Evolutionary conservation across 2,888 invertebrate genomes (phyloP).

Genomic region (Callinectes sapidus): DNA sequence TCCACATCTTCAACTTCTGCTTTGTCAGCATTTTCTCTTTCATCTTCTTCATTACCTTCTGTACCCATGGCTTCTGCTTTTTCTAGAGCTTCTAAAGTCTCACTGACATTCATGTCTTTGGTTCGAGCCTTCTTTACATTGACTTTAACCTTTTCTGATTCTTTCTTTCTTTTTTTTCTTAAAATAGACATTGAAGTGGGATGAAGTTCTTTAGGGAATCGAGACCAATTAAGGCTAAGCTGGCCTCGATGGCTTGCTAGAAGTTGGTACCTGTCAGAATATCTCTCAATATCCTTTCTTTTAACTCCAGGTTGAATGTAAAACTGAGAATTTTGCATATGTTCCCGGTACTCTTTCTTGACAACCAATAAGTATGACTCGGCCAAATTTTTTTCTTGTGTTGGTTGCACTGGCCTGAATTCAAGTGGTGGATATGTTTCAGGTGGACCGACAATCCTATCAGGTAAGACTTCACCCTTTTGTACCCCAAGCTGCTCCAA

Average conservation of each 20-base stretch:
- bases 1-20: conserved; percentile 81
- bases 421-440: conserved; percentile 69
- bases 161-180: conserved; percentile 56
- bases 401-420: conserved; percentile 61
- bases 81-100: conserved; percentile 70
- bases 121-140: conserved; percentile 59
- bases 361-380: conserved; percentile 60
- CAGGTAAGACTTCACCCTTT: conserved; percentile 57
- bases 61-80: conserved; percentile 59
- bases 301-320: conserved; percentile 63
- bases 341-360: conserved; percentile 67
- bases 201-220: conserved; percentile 66
- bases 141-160: conserved; percentile 1
- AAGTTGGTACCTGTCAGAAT: conserved; percentile 67
- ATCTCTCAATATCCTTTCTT: conserved; percentile 67
- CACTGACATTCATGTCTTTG: conserved; percentile 73
- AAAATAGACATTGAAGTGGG: conserved; percentile 2
- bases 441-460: conserved; percentile 60
- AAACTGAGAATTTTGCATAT: conserved; percentile 67
- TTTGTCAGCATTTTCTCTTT: conserved; percentile 78
- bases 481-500: conserved; percentile 75
- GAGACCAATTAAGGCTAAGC: conserved; percentile 62
- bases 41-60: conserved; percentile 71
- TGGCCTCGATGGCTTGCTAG: conserved; percentile 56
- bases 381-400: conserved; percentile 56